Base-by-base conservation (phyloP, 2,113 vertebrate species). In the Elaphurus davidianus region DNA sequence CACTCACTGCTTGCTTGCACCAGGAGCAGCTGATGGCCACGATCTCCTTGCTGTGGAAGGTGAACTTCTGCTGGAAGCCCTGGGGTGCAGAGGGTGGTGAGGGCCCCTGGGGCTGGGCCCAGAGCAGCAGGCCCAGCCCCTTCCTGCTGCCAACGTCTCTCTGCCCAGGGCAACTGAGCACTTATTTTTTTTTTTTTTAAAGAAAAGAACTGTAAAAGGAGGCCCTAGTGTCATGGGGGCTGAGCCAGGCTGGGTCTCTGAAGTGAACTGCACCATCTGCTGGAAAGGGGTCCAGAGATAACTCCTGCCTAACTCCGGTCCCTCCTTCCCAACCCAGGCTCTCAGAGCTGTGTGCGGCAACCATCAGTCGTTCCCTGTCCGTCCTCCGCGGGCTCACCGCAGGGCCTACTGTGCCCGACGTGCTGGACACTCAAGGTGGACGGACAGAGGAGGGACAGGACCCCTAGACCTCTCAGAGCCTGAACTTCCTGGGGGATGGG, bases 11-110 rank as follows among this genome's bases (percentile, higher is more conserved):
- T 98, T 99, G 99, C 98, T 99, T 99, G 98, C 99, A 99, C 99
- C 99, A 99, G 25, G 99, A 99, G 98, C 99, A 99, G 98, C 99
- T 99, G 99, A 99, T 99, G 97, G 99, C 99, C 79, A 99, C 99
- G 1, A 99, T 99, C 99, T 99, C 99, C 99, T 99, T 99, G 99
- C 99, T 99, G 98, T 99, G 99, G 98, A 99, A 99, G 52, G 99
- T 98, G 98, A 99, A 99, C 98, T 99, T 99, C 99, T 99, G 99
- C 98, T 99, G 99, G 97, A 99, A 99, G 93, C 99, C 99, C 99
- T 99, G 1, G 17, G 94, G 36, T 4, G 14, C 92, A 96, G 21
- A 93, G 62, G 81, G 30, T 21, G 62, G 0, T 5, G 87, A 0
- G 0, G 3, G 36, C 43, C 83, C 76, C 93, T 3, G 9, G 27